These are phyloP conservation scores for Heliconius eleuchia DNA, from an alignment of 1,140 invertebrate genomes.

Conservation along the genomic window DNA sequence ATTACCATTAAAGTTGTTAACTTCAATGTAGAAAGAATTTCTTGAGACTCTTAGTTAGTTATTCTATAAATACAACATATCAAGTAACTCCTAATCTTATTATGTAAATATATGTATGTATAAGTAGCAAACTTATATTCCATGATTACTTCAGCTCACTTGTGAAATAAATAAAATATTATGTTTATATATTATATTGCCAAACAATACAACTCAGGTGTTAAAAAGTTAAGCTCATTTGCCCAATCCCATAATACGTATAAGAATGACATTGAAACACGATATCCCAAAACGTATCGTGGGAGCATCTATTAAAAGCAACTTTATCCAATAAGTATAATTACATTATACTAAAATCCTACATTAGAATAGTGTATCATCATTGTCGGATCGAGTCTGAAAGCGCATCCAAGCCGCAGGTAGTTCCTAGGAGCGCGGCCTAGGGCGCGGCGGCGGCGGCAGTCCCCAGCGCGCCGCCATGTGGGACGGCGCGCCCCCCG, in stretches of 20 bases:
- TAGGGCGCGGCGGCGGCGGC: conserved; percentile 39
- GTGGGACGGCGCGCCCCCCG: conserved; percentile 57
- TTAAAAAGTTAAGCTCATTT: not conserved
- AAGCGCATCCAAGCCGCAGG: conserved; percentile 57
- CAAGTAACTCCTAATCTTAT: conserved; percentile 21
- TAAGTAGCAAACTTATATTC: not conserved
- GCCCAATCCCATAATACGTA: not conserved
- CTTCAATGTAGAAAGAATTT: not conserved
- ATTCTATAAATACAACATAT: not conserved
- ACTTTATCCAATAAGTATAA: conserved; percentile 37
- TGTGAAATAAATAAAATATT: too few species aligned
- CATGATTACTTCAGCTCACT: not conserved
- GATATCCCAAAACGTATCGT: not conserved
- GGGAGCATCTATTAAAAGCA: not conserved
- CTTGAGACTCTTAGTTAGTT: not conserved
- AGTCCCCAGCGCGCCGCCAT: conserved; percentile 60
- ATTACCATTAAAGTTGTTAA: not conserved
- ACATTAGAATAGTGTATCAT: conserved; percentile 18
- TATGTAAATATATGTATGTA: conserved; percentile 10
- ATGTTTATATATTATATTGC: not conserved
- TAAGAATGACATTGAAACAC: not conserved
- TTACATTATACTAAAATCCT: conserved; percentile 33
- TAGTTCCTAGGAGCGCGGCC: conserved; percentile 56
- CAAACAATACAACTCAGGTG: not conserved
- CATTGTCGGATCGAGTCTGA: conserved; percentile 44